Base-by-base conservation (phyloP, 2,113 vertebrate genomes). In the Oenanthe oenanthe region DNA sequence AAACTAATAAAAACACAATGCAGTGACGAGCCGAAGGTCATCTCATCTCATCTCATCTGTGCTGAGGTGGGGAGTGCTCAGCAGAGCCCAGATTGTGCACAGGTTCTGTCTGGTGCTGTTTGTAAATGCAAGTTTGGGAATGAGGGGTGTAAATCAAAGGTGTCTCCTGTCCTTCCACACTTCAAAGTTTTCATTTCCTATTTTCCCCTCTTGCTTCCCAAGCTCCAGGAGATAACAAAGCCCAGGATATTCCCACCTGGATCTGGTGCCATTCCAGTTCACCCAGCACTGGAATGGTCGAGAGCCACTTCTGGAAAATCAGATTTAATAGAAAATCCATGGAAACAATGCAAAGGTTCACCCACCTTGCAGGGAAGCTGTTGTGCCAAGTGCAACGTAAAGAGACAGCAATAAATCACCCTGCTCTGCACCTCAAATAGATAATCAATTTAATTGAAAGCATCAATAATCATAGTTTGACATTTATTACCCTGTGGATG, bases 361-460 rank as follows among this genome's bases (percentile, higher is more conserved):
- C 98, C 97, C 94, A 97, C 98, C 97, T 98, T 94, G 88, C 84
- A 86, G 87, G 70, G 94, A 92, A 93, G 95, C 96, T 8, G 25
- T 56, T 66, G 84, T 97, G 97, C 93, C 93, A 96, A 95, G 95
- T 94, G 97, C 85, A 63, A 95, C 91, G 79, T 95, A 96, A 96
- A 95, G 97, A 97, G 98, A 97, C 89, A 65, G 96, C 94, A 38
- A 91, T 98, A 97, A 98, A 98, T 98, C 98, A 98, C 96, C 61
- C 45, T 40, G 80, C 96, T 94, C 75, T 97, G 89, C 96, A 82
- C 97, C 97, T 97, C 97, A 97, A 97, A 98, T 98, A 98, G 98
- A 98, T 99, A 99, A 99, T 99, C 99, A 98, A 99, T 99, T 98
- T 98, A 98, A 98, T 98, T 98, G 98, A 98, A 98, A 98, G 96